These are phyloP conservation scores for Drosophila glabriapex DNA, from an alignment of 2,888 invertebrate genomes.

Conservation along the genomic window DNA sequence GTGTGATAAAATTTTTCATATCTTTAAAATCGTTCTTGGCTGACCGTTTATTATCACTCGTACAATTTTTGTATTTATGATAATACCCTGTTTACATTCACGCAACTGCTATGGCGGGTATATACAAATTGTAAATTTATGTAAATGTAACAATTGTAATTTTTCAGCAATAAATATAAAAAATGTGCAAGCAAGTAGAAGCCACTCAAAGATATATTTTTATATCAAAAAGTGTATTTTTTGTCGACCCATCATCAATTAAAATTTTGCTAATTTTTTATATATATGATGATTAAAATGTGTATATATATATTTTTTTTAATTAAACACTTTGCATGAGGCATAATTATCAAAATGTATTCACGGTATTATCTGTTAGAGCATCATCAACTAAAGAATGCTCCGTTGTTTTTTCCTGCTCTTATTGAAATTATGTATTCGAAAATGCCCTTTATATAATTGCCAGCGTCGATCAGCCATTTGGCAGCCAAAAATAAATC, in stretches of 20 bases:
- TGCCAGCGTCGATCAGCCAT: conserved; percentile 19
- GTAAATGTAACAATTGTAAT: not conserved
- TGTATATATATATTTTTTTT: not conserved
- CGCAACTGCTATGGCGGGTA: not conserved
- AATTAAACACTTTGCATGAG: not conserved
- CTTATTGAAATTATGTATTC: conserved; percentile 28
- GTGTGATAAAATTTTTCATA: conserved; percentile 20
- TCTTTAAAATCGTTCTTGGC: conserved; percentile 5
- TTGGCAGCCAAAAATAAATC: conserved; percentile 32
- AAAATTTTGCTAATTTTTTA: not conserved
- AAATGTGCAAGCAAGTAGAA: not conserved
- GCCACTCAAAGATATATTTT: not conserved
- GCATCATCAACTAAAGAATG: not conserved
- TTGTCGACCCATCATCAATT: not conserved
- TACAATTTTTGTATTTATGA: conserved; percentile 9
- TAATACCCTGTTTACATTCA: conserved; percentile 17
- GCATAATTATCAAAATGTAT: not conserved
- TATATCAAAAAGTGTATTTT: not conserved
- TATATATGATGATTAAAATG: not conserved
- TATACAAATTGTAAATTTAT: not conserved
- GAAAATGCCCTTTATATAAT: conserved; percentile 48
- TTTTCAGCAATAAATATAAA: not conserved
- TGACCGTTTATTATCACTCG: conserved; percentile 24
- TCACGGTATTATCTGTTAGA: conserved; percentile 1
- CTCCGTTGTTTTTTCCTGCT: not conserved